Evolutionary conservation across 2,888 invertebrate species (phyloP).

Genomic region (Hirtodrosophila alboralis): DNA sequence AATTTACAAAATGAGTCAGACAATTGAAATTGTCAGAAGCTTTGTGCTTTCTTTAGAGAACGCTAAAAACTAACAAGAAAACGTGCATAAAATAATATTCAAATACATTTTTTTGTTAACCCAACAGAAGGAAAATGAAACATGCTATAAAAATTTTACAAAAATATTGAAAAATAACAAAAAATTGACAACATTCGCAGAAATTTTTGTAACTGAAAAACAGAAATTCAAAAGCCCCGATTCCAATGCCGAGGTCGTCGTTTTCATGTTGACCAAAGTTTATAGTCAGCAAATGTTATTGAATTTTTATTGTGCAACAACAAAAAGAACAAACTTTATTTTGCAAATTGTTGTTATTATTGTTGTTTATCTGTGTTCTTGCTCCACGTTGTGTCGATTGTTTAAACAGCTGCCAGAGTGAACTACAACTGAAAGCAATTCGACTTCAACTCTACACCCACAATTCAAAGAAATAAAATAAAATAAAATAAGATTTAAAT

Average conservation of each 20-base stretch:
- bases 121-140: not conserved
- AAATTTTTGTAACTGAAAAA: conserved; percentile 47
- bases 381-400: conserved; percentile 43
- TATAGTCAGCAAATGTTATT: conserved; percentile 64
- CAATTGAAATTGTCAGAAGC: not conserved
- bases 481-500: too few relatives aligned
- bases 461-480: not conserved
- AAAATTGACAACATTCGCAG: conserved; percentile 31
- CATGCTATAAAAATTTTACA: conserved; percentile 31
- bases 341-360: conserved; percentile 9
- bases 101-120: too few relatives aligned
- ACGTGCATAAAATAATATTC: conserved; percentile 34
- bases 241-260: conserved; percentile 61
- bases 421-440: conserved; percentile 37
- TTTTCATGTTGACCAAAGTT: conserved; percentile 16
- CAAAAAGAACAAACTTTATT: conserved; percentile 1
- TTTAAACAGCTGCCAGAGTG: conserved; percentile 72
- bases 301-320: conserved; percentile 62
- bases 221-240: conserved; percentile 1
- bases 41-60: not conserved
- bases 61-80: not conserved
- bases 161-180: conserved; percentile 35
- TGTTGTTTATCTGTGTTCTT: conserved; percentile 17
- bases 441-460: conserved; percentile 6
- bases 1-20: conserved; percentile 12